phyloP scores from a whole-genome alignment of 2,888 invertebrate species.

The Protodeltote pygarga region DNA sequence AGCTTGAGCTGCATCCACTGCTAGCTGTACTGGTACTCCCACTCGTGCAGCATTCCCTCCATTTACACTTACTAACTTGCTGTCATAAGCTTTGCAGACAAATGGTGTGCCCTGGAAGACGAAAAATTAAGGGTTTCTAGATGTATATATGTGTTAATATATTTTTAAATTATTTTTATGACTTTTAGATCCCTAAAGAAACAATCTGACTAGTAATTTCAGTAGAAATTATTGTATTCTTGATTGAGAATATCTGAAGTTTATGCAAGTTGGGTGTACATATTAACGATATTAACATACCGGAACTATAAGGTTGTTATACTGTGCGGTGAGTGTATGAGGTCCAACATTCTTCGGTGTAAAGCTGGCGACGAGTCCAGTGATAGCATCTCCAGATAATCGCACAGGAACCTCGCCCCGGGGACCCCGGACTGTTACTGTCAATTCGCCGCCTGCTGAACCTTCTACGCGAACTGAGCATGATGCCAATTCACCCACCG shows the following conservation, averaged over 20 bases:
- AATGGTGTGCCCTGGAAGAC: constrained; percentile 92
- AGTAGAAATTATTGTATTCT: too few species aligned
- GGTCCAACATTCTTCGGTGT: constrained; percentile 97
- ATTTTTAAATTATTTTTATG: too few species aligned
- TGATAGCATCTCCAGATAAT: constrained; percentile 95
- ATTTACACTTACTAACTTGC: constrained; percentile 93
- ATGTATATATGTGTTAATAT: too few species aligned
- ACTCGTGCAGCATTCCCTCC: constrained; percentile 91
- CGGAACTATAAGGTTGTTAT: constrained; percentile 95
- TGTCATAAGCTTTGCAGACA: constrained; percentile 97
- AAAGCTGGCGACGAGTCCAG: constrained; percentile 96
- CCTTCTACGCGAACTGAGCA: constrained; percentile 84
- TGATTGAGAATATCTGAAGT: too few species aligned
- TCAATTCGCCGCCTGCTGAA: constrained; percentile 92
- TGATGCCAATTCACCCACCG: constrained; percentile 90
- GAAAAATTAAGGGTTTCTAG: not conserved
- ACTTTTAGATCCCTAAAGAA: too few species aligned
- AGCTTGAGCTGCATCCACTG: constrained; percentile 98
- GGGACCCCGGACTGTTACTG: constrained; percentile 96
- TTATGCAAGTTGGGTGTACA: too few species aligned
- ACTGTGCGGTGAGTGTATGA: constrained; percentile 96
- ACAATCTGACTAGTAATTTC: too few species aligned
- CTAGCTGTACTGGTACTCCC: constrained; percentile 97
- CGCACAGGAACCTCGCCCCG: constrained; percentile 94
- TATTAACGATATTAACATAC: too few species aligned